Percentiles rank a stretch among this genome's conserved stretches.
Conservation (phyloP, 2,888 invertebrate genomes). For the Diarsia brunnea region DNA sequence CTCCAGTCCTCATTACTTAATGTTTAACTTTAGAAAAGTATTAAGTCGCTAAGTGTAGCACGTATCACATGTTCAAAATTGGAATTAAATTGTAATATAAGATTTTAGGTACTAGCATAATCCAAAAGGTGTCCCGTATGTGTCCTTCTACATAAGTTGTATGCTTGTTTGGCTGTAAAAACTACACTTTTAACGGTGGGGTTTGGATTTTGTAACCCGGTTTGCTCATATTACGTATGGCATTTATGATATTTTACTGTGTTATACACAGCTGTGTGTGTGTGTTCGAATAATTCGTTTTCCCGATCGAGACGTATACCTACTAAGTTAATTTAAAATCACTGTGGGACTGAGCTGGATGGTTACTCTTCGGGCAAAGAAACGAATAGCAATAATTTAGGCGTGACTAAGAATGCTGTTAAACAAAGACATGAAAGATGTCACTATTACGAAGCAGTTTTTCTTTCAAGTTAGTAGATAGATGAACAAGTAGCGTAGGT, state of each 20-base stretch:
- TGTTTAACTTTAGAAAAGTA: neutral
- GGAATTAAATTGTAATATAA: neutral
- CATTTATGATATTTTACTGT: neutral
- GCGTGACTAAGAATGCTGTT: neutral
- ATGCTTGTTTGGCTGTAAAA: slow-evolving; percentile 5
- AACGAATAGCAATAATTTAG: neutral
- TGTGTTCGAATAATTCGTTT: neutral
- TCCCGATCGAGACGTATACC: neutral
- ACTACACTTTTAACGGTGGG: neutral
- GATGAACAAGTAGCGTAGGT: neutral
- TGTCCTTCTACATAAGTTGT: neutral
- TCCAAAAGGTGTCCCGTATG: neutral
- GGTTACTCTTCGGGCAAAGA: neutral
- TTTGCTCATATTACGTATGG: neutral
- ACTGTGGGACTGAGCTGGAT: neutral
- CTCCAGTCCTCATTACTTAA: neutral
- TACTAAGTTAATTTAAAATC: neutral
- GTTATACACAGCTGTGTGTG: too few relatives aligned
- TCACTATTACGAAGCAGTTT: neutral
- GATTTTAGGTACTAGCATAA: too few relatives aligned
- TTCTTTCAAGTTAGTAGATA: neutral
- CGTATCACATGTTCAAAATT: too few relatives aligned
- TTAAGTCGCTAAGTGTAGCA: too few relatives aligned
- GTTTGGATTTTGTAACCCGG: neutral
- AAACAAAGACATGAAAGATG: neutral